These are phyloP conservation scores for Littorina saxatilis DNA, from an alignment of 1,140 invertebrate species.

Conservation along the genomic window DNA sequence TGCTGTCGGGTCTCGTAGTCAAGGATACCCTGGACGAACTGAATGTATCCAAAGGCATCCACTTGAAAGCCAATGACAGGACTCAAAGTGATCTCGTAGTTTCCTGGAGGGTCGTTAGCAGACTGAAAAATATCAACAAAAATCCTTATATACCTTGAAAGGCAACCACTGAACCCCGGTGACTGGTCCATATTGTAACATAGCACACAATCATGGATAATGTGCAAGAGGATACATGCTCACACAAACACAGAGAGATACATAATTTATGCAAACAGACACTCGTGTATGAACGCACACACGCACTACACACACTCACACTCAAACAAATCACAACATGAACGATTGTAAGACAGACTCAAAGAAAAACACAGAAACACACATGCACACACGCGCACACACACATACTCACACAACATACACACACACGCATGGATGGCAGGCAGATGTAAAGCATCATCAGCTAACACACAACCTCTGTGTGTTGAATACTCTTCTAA, in stretches of 20 bases:
- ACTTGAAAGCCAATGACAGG: conserved; percentile 49
- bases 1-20: conserved; percentile 56
- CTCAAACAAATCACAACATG: conserved; percentile 3
- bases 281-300: not conserved
- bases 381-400: no score
- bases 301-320: conserved; percentile 14
- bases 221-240: not conserved
- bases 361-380: no score
- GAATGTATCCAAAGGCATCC: conserved; percentile 50
- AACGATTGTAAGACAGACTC: no score
- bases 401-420: no score
- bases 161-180: no score
- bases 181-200: no score
- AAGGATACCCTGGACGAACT: conserved; percentile 35
- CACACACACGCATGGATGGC: no score
- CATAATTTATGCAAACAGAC: not conserved
- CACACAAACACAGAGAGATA: not conserved
- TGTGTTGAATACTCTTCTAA: no score
- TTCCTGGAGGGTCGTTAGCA: conserved; percentile 37
- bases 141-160: no score
- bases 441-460: no score
- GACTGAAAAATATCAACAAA: conserved; percentile 43
- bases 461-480: no score
- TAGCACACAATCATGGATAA: no score
- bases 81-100: conserved; percentile 41